These are phyloP conservation scores for Poecilia wingei DNA, from an alignment of 2,797 vertebrate genomes.

Conservation along the genomic window DNA sequence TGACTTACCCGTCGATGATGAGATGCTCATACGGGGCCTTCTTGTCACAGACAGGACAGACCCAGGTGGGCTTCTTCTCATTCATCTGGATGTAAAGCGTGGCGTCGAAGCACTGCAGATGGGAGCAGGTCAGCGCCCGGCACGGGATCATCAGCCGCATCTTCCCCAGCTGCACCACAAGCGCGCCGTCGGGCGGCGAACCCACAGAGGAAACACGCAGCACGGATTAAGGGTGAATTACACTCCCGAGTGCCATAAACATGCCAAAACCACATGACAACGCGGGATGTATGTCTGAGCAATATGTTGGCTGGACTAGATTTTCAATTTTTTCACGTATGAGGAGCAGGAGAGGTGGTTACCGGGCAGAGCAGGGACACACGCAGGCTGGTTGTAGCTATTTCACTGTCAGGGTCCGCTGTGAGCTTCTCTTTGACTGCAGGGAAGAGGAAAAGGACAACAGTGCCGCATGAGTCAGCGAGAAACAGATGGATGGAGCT, in stretches of 20 bases:
- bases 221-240: conserved; percentile 12
- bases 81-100: conserved; percentile 99
- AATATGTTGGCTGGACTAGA: conserved; percentile 33
- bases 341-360: conserved; percentile 56
- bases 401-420: conserved; percentile 97
- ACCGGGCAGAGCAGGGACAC: conserved; percentile 98
- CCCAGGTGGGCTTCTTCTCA: conserved; percentile 98
- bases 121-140: conserved; percentile 93
- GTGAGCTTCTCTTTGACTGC: conserved; percentile 98
- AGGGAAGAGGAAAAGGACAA: conserved; percentile 39
- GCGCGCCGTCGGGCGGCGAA: conserved; percentile 27
- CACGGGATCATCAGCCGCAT: conserved; percentile 97
- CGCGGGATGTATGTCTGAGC: conserved; percentile 19
- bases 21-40: conserved; percentile 97
- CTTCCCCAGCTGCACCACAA: conserved; percentile 87
- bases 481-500: background rate
- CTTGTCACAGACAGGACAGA: conserved; percentile 97
- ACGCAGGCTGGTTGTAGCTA: conserved; percentile 95
- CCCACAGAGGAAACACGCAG: conserved; percentile 28
- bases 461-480: conserved; percentile 5
- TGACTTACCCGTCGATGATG: conserved; percentile 94
- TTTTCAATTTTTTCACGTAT: background rate
- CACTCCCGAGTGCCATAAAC: conserved; percentile 30
- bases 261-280: conserved; percentile 41
- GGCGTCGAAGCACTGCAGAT: conserved; percentile 97